Percentiles rank a stretch among this genome's conserved stretches.
Conservation (phyloP, 1,140 invertebrate genomes). For the Euwallacea similis region DNA sequence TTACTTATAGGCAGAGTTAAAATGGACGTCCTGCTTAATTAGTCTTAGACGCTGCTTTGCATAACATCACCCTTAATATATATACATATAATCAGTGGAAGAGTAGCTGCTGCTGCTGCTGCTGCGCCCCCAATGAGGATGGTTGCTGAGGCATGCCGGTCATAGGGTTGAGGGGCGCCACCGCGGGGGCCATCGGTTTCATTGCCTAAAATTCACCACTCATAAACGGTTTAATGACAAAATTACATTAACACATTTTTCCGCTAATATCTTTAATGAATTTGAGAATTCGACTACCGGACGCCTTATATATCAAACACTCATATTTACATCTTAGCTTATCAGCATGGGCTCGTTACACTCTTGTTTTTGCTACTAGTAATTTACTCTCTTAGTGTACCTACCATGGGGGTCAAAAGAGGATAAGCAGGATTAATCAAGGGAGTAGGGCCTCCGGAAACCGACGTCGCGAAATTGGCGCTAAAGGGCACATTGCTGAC, state of each 20-base stretch:
- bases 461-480: slow-evolving; percentile 21
- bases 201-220: slow-evolving; percentile 43
- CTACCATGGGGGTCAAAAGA: slow-evolving; percentile 45
- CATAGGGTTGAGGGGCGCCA: slow-evolving; percentile 44
- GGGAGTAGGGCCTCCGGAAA: slow-evolving; percentile 18
- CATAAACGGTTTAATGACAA: slow-evolving; percentile 4
- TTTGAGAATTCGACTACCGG: no score
- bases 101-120: slow-evolving; percentile 47
- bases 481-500: slow-evolving; percentile 44
- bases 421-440: slow-evolving; percentile 32
- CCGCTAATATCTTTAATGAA: no score
- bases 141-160: slow-evolving; percentile 43
- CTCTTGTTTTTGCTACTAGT: no score
- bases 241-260: neutral
- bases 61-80: no score
- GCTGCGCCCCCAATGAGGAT: slow-evolving; percentile 41
- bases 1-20: no score
- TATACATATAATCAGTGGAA: slow-evolving; percentile 45
- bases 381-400: neutral
- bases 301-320: no score
- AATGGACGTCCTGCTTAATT: no score
- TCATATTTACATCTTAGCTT: no score
- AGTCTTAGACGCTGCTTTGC: no score
- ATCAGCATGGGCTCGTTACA: no score
- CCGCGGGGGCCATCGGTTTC: slow-evolving; percentile 48